phyloP scores from a whole-genome alignment of 1,140 invertebrate genomes.

The Leptinotarsa undecemlineata region DNA sequence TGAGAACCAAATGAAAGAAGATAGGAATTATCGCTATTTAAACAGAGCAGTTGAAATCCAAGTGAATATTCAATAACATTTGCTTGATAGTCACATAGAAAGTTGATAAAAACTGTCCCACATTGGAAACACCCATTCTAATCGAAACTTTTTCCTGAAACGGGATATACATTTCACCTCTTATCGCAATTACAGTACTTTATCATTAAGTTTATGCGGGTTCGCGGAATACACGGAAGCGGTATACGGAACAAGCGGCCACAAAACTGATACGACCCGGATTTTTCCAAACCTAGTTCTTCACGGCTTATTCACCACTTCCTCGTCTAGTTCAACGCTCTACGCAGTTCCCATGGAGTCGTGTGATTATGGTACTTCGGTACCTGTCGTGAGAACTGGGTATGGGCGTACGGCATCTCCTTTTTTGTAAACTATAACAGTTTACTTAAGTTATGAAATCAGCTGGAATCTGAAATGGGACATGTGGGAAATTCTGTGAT shows the following conservation, averaged over 20 bases:
- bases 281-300: neutral
- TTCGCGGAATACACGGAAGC: neutral
- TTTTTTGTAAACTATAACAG: constrained; percentile 11
- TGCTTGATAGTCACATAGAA: neutral
- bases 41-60: too few species aligned
- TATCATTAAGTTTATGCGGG: neutral
- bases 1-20: too few species aligned
- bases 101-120: constrained; percentile 3
- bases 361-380: constrained; percentile 7
- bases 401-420: neutral
- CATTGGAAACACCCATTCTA: neutral
- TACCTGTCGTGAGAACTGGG: constrained; percentile 21
- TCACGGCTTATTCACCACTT: constrained; percentile 7
- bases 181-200: neutral
- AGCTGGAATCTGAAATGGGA: neutral
- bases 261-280: neutral
- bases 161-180: neutral
- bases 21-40: too few species aligned
- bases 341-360: constrained; percentile 12
- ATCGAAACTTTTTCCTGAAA: neutral
- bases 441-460: neutral
- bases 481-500: neutral
- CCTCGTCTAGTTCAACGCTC: constrained; percentile 18
- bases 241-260: neutral
- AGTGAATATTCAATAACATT: too few species aligned